Conservation (phyloP, 2,888 invertebrate genomes). For the Anticlea derivata region DNA sequence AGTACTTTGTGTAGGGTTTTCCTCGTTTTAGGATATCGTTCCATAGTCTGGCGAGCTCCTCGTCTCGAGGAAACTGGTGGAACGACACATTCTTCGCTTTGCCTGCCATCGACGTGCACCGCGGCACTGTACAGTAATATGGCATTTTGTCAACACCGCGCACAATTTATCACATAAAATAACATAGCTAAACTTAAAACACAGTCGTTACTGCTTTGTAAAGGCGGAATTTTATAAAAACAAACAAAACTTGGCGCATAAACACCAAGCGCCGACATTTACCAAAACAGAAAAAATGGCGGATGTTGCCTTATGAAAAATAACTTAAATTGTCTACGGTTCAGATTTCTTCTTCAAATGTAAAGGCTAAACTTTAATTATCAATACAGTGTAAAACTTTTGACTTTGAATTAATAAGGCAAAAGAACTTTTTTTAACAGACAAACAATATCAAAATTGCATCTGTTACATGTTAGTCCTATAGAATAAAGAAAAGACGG, state of each 20-base stretch:
- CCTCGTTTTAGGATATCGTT: conserved; percentile 75
- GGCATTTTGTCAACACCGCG: conserved; percentile 67
- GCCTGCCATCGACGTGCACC: conserved; percentile 80
- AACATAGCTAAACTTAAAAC: conserved; percentile 47
- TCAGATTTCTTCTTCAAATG: neutral
- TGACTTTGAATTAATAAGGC: no score
- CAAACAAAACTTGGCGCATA: conserved; percentile 75
- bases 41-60: conserved; percentile 72
- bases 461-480: no score
- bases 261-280: conserved; percentile 71
- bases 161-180: conserved; percentile 45
- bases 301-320: conserved; percentile 35
- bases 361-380: neutral
- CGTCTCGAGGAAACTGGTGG: conserved; percentile 76
- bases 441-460: no score
- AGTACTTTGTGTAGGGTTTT: conserved; percentile 79
- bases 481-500: no score
- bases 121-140: conserved; percentile 80
- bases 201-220: conserved; percentile 34
- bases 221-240: conserved; percentile 55
- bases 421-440: no score
- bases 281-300: conserved; percentile 51
- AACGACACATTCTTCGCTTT: conserved; percentile 79
- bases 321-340: conserved; percentile 37
- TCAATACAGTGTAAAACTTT: neutral